Base-by-base conservation (phyloP, 2,113 vertebrate genomes). In the Zingel zingel region DNA sequence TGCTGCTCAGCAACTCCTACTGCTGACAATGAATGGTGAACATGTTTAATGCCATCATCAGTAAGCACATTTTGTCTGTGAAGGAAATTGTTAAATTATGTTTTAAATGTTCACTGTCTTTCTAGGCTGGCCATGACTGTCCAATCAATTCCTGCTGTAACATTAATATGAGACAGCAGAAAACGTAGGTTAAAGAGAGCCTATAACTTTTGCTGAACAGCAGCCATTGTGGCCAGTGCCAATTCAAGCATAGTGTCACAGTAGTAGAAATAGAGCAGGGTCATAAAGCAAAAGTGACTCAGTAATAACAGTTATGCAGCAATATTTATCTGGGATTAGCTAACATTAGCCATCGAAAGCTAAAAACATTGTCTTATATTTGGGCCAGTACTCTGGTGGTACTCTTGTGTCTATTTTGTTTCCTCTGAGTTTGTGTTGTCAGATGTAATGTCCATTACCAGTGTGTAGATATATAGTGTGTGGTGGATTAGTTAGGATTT, bases 391-490 rank as follows among this genome's bases (percentile, higher is more conserved):
- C 76, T 68, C 65, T 70, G 54, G 69, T 81, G 73, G 48, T 62
- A 48, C 61, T 84, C 79, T 80, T 16, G 57, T 69, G 91, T 88
- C 74, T 82, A 27, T 82, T 70, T 89, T 18, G 33, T 78, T 76
- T 68, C 73, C 62, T 36, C 69, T 89, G 59, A 88, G 33, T 54
- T 84, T 81, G 74, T 88, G 79, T 90, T 86, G 81, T 92, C 90
- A 86, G 77, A 79, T 86, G 79, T 88, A 70, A 59, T 85, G 80
- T 86, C 78, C 67, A 15, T 82, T 77, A 36, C 47, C 72, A 77
- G 27, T 15, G 25, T 85, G 77, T 82, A 77, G 36, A 86, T 80
- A 78, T 50, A 71, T 73, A 84, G 25, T 84, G 39, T 82, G 77
- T 86, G 76, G 64, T 85, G 74, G 74, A 88, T 88, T 75, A 76